phyloP scores from a whole-genome alignment of 1,140 invertebrate species.

The Macrobrachium nipponense region DNA sequence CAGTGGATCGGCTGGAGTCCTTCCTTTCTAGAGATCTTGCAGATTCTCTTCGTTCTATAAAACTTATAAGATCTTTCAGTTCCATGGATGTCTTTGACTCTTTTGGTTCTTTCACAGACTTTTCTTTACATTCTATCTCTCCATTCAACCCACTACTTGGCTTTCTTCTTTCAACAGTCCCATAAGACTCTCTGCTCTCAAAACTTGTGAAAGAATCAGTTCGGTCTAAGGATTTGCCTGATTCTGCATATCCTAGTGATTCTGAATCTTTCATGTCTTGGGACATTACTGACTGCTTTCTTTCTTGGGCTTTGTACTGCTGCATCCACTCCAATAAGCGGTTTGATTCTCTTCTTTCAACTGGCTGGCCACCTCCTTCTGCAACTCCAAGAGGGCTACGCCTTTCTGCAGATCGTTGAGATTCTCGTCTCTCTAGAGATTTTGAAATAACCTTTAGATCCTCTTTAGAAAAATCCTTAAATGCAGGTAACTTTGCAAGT shows the following conservation, averaged over 20 bases:
- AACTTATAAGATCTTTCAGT: too few species aligned
- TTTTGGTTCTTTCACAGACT: too few species aligned
- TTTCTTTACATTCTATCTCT: too few species aligned
- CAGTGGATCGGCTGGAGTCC: conserved; percentile 6
- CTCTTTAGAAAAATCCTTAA: conserved; percentile 55
- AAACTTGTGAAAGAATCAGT: conserved; percentile 9
- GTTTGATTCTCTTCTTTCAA: conserved; percentile 47
- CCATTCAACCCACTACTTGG: too few species aligned
- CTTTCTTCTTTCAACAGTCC: conserved; percentile 8
- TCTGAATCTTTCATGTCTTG: conserved; percentile 14
- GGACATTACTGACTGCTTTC: not conserved
- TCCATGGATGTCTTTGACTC: too few species aligned
- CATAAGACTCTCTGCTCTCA: conserved; percentile 39
- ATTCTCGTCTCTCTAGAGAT: conserved; percentile 51
- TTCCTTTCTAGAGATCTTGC: conserved; percentile 7
- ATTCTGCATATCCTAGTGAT: conserved; percentile 8
- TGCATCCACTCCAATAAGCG: conserved; percentile 48
- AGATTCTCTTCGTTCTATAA: not conserved
- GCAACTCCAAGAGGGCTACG: not conserved
- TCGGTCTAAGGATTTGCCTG: conserved; percentile 16
- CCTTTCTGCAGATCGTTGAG: conserved; percentile 29
- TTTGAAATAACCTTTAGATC: conserved; percentile 56
- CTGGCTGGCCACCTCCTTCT: conserved; percentile 21
- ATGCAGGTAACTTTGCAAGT: conserved; percentile 49
- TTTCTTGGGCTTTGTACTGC: conserved; percentile 47